These are phyloP conservation scores for Cordylochernes scorpioides DNA, from an alignment of 2,888 invertebrate species.

Conservation along the genomic window DNA sequence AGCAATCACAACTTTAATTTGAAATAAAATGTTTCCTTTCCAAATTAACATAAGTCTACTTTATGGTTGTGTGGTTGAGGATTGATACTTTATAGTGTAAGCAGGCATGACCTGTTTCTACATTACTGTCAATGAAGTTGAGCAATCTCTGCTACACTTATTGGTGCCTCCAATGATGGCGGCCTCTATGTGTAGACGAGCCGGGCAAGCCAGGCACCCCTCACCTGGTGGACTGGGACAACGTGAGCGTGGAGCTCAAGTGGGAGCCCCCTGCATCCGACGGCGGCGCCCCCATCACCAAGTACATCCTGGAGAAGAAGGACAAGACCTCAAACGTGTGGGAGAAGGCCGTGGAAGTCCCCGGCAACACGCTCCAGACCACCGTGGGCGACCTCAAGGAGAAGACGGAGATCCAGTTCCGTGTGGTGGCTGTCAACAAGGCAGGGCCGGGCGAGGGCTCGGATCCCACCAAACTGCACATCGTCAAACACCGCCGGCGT, in stretches of 20 bases:
- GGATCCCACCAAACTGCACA: slow-evolving; percentile 64
- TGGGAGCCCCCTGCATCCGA: slow-evolving; percentile 70
- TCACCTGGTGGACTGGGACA: slow-evolving; percentile 71
- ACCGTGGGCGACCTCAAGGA: slow-evolving; percentile 62
- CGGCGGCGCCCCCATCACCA: slow-evolving; percentile 72
- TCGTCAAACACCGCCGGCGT: slow-evolving; percentile 51
- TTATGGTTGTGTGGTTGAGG: background rate
- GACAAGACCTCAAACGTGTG: slow-evolving; percentile 42
- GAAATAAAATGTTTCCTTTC: background rate
- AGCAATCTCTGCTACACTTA: no score
- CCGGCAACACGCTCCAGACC: slow-evolving; percentile 16
- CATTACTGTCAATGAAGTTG: no score
- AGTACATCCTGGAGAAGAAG: slow-evolving; percentile 74
- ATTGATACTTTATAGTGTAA: background rate
- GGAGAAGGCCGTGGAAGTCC: slow-evolving; percentile 60
- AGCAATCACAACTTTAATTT: no score
- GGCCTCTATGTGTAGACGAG: slow-evolving; percentile 31
- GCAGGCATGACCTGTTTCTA: background rate
- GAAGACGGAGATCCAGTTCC: slow-evolving; percentile 70
- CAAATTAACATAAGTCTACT: background rate
- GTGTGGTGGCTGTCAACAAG: slow-evolving; percentile 70
- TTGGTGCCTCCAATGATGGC: background rate
- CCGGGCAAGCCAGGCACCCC: slow-evolving; percentile 74
- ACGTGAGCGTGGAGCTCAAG: slow-evolving; percentile 64
- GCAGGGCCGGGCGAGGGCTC: slow-evolving; percentile 79